Percentiles rank a stretch among this genome's conserved stretches.
These are phyloP conservation scores for Probosciger aterrimus DNA, from an alignment of 2,113 vertebrate species.

Conservation along the genomic window DNA sequence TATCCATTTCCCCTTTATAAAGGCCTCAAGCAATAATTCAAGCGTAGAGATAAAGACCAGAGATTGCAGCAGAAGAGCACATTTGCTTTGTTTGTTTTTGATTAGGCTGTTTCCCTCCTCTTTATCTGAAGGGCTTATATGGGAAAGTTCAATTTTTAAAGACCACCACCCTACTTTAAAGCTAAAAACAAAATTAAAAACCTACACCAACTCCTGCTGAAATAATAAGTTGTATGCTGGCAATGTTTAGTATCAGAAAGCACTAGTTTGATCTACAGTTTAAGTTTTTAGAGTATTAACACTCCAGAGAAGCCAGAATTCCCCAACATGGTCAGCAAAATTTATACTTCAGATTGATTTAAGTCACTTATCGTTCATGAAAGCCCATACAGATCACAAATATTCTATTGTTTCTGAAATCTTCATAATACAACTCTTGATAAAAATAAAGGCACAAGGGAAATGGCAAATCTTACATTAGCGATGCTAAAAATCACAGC, in stretches of 20 bases:
- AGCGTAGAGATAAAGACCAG: neutral
- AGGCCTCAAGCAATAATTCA: neutral
- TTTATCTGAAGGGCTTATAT: neutral
- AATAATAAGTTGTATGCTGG: neutral
- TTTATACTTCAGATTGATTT: neutral
- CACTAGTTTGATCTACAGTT: neutral
- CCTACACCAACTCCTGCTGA: neutral
- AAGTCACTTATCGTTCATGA: neutral
- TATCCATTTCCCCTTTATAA: neutral
- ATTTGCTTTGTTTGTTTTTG: neutral
- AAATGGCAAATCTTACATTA: neutral
- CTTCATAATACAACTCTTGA: neutral
- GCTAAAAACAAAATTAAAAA: neutral
- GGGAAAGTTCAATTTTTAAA: neutral
- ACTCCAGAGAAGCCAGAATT: neutral
- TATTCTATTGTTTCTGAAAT: neutral
- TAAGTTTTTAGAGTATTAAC: neutral
- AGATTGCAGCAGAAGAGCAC: neutral
- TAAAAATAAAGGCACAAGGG: neutral
- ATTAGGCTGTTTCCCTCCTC: neutral
- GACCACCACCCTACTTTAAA: neutral
- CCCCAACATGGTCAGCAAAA: neutral
- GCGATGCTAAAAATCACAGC: neutral
- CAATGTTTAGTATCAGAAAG: neutral
- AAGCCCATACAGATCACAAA: neutral